Percentiles rank a stretch among this genome's conserved stretches.
These are phyloP conservation scores for Salminus brasiliensis DNA, from an alignment of 2,113 vertebrate species.

Conservation along the genomic window DNA sequence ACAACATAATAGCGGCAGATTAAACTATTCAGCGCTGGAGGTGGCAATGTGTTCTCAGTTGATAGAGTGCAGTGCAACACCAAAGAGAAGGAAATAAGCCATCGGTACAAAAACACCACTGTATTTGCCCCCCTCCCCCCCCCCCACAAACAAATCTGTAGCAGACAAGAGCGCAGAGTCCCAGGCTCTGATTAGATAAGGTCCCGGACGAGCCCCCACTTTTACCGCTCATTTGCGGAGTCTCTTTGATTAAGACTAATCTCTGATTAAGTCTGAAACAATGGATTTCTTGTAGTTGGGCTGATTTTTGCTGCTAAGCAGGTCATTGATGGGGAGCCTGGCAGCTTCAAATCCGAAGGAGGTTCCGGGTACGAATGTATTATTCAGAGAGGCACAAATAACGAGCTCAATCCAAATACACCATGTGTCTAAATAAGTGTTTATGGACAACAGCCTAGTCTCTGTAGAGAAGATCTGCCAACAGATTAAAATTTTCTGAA, in stretches of 20 bases:
- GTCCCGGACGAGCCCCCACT: not conserved
- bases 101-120: not conserved
- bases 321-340: not conserved
- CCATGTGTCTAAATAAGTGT: not conserved
- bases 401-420: not conserved
- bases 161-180: not conserved
- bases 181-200: not conserved
- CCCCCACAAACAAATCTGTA: too few relatives aligned
- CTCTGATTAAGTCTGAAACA: not conserved
- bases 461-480: too few relatives aligned
- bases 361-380: not conserved
- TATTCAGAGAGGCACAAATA: not conserved
- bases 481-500: too few relatives aligned
- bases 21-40: not conserved
- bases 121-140: too few relatives aligned
- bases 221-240: not conserved
- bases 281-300: constrained; percentile 13
- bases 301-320: not conserved
- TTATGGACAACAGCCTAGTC: too few relatives aligned
- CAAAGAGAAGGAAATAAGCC: not conserved
- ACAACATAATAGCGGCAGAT: not conserved
- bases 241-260: constrained; percentile 6
- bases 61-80: not conserved
- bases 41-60: not conserved
- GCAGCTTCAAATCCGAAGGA: not conserved